Base-by-base conservation (phyloP, 2,888 invertebrate species). In the Raillietiella orientalis region DNA sequence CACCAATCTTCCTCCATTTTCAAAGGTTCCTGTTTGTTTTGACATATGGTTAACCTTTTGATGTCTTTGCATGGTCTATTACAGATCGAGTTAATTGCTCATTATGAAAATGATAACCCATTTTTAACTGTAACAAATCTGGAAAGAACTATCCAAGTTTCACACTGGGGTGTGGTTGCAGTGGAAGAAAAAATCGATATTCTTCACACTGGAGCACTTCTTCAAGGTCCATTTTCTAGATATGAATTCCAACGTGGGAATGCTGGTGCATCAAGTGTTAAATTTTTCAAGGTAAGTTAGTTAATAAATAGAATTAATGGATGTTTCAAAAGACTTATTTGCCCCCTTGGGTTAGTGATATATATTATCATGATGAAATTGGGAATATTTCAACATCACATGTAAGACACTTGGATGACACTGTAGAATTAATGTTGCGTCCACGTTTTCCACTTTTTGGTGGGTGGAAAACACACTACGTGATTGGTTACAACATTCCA, bases 361-460 rank as follows among this genome's bases (percentile, higher is more conserved):
- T 90, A 8, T 99, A 96, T 47, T 99, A 99, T 46, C 60, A 72
- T 28, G 96, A 96, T 47, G 84, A 82, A 35, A 99, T 99, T 44
- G 96, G 82, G 20, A 99, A 99, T 46, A 96, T 99, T 39, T 93
- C 90, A 2, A 99, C 96, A 6, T 87, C 87, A 2, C 70, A 77
- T 44, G 69, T 93, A 53, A 60, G 67, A 34, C 52, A 70, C 14
- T 58, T 70, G 36, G 72, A 74, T 35, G 84, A 93, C 41, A 69
- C 77, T 20, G 82, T 93, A 5, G 90, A 96, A 41, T 50, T 96
- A 3, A 90, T 90, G 40, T 55, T 96, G n/a, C 58, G 82, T 25
- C 96, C 93, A 1, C 57, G 96, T 38, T 96, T 90, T 47, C 96
- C 96, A 3, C 53, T 96, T 4, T 96, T 93, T 46, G 96, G 96